phyloP scores from a whole-genome alignment of 2,888 invertebrate species.

The Ectemnius lituratus region DNA sequence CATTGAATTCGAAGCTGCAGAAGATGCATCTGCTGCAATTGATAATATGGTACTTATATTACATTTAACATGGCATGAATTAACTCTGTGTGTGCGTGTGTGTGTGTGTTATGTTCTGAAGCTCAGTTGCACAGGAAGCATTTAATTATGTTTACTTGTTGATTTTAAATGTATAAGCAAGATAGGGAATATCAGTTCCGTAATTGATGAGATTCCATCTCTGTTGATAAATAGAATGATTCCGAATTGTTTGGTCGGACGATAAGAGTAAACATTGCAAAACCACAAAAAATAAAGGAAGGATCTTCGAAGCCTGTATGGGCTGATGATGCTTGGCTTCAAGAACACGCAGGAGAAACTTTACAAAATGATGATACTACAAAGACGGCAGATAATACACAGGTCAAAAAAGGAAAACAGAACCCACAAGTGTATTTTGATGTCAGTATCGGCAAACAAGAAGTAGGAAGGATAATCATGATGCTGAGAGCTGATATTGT shows the following conservation, averaged over 20 bases:
- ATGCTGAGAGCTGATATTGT: constrained; percentile 94
- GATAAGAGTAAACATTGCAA: constrained; percentile 96
- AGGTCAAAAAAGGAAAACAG: constrained; percentile 78
- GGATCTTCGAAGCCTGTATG: constrained; percentile 97
- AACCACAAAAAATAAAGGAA: constrained; percentile 97
- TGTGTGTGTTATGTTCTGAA: constrained; percentile 20
- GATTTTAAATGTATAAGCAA: no score
- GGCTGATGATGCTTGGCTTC: constrained; percentile 99
- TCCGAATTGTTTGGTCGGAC: constrained; percentile 98
- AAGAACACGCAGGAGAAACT: constrained; percentile 97
- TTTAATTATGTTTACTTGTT: no score
- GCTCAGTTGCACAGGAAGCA: no score
- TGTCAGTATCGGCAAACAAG: constrained; percentile 92
- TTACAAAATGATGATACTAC: constrained; percentile 79
- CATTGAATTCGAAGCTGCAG: constrained; percentile 97
- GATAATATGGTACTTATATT: constrained; percentile 92
- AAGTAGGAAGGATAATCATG: constrained; percentile 94
- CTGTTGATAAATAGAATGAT: constrained; percentile 86
- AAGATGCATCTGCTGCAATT: constrained; percentile 99
- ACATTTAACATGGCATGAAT: constrained; percentile 35
- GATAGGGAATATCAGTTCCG: no score
- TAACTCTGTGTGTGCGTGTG: constrained; percentile 15
- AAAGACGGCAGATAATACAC: constrained; percentile 69
- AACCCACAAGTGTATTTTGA: constrained; percentile 98
- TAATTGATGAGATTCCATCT: constrained; percentile 41